These are phyloP conservation scores for Semnornis frantzii DNA, from an alignment of 2,113 vertebrate genomes.

Conservation along the genomic window DNA sequence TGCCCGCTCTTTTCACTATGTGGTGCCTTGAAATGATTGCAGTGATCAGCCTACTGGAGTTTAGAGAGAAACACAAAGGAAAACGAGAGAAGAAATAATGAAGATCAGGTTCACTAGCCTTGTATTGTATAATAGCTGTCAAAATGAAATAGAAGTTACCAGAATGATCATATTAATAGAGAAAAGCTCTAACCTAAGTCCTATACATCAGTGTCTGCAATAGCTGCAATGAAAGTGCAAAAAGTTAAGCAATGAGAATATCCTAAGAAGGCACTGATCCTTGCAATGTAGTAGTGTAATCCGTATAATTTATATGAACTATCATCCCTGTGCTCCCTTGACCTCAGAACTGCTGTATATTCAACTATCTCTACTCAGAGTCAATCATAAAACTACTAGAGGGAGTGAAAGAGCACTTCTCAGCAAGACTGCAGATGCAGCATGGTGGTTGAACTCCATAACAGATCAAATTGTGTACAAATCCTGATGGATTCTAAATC, in stretches of 20 bases:
- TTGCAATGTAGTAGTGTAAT: slow-evolving; percentile 33
- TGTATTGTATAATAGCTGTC: slow-evolving; percentile 52
- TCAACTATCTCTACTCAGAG: slow-evolving; percentile 20
- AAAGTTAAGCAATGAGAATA: slow-evolving; percentile 45
- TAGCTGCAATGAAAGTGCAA: slow-evolving; percentile 34
- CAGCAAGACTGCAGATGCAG: background rate
- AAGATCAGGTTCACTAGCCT: slow-evolving; percentile 48
- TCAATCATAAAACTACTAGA: slow-evolving; percentile 17
- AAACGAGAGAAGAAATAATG: slow-evolving; percentile 55
- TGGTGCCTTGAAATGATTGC: background rate
- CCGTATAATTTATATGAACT: slow-evolving; percentile 54
- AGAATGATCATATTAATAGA: slow-evolving; percentile 45
- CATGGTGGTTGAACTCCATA: background rate
- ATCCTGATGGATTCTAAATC: background rate
- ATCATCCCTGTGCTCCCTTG: slow-evolving; percentile 26
- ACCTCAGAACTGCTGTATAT: slow-evolving; percentile 41
- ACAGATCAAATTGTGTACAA: background rate
- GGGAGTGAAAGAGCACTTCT: background rate
- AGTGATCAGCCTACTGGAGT: background rate
- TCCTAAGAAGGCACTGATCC: slow-evolving; percentile 48
- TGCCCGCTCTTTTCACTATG: background rate
- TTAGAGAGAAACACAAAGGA: slow-evolving; percentile 15
- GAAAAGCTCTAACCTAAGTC: slow-evolving; percentile 24
- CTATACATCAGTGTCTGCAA: slow-evolving; percentile 9
- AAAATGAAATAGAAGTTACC: slow-evolving; percentile 62